A percentile compares a stretch with the other conserved stretches of the same genome.
Conservation (phyloP, 1,140 invertebrate species). For the Drosophila setifemur region DNA sequence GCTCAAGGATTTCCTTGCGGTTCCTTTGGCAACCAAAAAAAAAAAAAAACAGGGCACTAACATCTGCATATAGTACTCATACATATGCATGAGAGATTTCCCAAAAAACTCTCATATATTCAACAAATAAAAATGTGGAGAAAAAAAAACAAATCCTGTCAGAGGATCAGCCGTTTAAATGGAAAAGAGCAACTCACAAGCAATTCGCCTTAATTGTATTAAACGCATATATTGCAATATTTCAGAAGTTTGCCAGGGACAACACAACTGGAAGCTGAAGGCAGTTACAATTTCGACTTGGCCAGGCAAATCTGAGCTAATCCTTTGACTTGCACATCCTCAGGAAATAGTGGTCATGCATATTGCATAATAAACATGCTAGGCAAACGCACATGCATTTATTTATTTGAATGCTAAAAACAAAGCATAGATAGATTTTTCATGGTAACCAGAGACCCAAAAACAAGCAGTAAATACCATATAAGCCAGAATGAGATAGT, state of each 20-base stretch:
- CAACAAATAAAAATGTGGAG: conserved; percentile 17
- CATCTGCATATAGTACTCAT: conserved; percentile 65
- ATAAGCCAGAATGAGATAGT: conserved; percentile 29
- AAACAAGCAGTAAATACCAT: conserved; percentile 47
- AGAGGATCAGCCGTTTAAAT: conserved; percentile 24
- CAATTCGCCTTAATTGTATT: conserved; percentile 53
- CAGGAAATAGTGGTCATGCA: conserved; percentile 53
- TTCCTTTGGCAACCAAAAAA: no score
- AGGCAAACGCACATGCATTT: conserved; percentile 18
- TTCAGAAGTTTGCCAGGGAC: conserved; percentile 21
- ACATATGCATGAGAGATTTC: conserved; percentile 58
- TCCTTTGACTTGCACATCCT: conserved; percentile 24
- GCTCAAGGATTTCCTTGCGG: conserved; percentile 17
- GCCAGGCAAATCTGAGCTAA: conserved; percentile 9
- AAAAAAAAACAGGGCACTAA: conserved; percentile 41
- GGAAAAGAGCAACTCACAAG: conserved; percentile 11
- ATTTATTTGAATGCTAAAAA: conserved; percentile 35
- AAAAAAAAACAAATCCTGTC: conserved; percentile 29
- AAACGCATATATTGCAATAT: conserved; percentile 47
- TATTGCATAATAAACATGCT: conserved; percentile 68
- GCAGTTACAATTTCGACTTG: conserved; percentile 14
- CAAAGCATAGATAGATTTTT: conserved; percentile 22
- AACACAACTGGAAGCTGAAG: background rate
- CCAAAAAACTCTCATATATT: conserved; percentile 10
- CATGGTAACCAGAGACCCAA: conserved; percentile 19